Evolutionary conservation across 2,113 vertebrate genomes (phyloP).

Genomic region (Gallinago paraguaiae): DNA sequence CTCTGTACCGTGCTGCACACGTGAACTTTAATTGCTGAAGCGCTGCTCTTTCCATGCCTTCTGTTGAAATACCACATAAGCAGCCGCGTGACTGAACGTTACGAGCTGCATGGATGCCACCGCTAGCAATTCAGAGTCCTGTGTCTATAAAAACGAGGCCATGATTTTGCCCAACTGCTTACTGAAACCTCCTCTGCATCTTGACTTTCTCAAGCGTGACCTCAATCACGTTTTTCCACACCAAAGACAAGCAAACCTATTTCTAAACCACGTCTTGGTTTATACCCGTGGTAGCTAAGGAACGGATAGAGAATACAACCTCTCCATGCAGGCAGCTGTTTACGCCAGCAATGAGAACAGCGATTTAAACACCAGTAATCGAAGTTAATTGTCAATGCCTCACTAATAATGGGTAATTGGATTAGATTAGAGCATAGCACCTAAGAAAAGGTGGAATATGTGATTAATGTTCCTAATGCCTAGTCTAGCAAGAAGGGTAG

Average conservation of each 20-base stretch:
- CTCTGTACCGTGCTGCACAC: background rate
- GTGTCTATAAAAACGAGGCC: background rate
- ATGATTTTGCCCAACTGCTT: background rate
- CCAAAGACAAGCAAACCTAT: background rate
- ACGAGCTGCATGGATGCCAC: background rate
- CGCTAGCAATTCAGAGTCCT: background rate
- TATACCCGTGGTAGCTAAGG: background rate
- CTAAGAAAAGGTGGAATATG: background rate
- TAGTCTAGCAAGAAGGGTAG: background rate
- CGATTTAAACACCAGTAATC: background rate
- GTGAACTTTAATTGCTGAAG: background rate
- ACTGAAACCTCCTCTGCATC: background rate
- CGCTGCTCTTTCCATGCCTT: background rate
- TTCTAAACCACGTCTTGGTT: background rate
- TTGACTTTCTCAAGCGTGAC: constrained; percentile 1
- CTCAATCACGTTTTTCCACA: background rate
- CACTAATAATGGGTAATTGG: background rate
- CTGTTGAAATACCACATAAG: background rate
- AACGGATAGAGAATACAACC: background rate
- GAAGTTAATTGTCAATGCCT: background rate
- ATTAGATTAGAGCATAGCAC: background rate
- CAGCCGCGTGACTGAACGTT: background rate
- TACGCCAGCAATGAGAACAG: background rate
- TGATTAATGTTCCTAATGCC: background rate
- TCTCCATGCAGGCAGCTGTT: background rate